A percentile compares a stretch with the other conserved stretches of the same genome.
phyloP scores from a whole-genome alignment of 2,888 invertebrate genomes.

The Cordilura impudica region DNA sequence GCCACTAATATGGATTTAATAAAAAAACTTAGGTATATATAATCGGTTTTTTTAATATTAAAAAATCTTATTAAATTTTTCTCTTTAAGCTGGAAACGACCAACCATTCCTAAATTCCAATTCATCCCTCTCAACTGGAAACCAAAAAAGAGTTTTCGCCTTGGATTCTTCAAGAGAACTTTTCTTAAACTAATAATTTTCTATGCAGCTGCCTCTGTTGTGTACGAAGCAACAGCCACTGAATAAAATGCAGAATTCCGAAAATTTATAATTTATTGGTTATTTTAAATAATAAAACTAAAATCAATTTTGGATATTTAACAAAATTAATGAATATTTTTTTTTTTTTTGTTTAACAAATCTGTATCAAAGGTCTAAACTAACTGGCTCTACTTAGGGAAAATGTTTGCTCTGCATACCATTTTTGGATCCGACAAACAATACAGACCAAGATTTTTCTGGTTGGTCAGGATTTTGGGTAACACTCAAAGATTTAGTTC shows the following conservation, averaged over 20 bases:
- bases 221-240: background rate
- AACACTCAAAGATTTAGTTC: slow-evolving; percentile 58
- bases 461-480: slow-evolving; percentile 47
- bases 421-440: slow-evolving; percentile 61
- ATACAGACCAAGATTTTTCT: slow-evolving; percentile 64
- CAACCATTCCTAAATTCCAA: background rate
- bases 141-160: slow-evolving; percentile 14
- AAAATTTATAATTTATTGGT: background rate
- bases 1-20: background rate
- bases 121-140: background rate
- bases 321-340: background rate
- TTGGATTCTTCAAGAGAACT: slow-evolving; percentile 33
- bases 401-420: background rate
- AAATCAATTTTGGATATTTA: too few species aligned
- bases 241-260: background rate
- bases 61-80: background rate
- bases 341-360: background rate
- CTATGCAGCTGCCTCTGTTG: slow-evolving; percentile 5
- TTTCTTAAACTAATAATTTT: slow-evolving; percentile 26
- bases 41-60: background rate
- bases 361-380: background rate
- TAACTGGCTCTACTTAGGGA: too few species aligned
- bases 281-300: background rate
- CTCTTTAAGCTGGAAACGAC: background rate
- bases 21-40: slow-evolving; percentile 6